Conservation (phyloP, 2,113 vertebrate species). For the Melozone crissalis region DNA sequence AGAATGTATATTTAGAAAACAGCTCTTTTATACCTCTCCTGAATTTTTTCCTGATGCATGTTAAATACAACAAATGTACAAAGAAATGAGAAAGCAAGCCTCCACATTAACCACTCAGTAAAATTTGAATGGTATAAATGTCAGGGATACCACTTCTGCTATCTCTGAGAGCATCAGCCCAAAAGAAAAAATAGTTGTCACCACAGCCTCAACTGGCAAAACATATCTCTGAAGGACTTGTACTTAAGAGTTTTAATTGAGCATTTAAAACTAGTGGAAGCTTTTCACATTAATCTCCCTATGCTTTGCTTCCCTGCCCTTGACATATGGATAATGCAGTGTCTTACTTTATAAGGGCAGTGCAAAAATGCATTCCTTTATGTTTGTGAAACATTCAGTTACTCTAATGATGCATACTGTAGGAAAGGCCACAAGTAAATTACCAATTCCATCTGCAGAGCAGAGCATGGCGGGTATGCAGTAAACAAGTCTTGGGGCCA, state of each 20-base stretch:
- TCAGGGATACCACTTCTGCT: background rate
- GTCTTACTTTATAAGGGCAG: background rate
- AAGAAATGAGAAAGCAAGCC: background rate
- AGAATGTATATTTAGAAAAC: background rate
- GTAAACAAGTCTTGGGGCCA: constrained; percentile 1
- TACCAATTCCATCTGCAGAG: background rate
- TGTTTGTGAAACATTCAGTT: constrained; percentile 33
- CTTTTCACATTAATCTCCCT: background rate
- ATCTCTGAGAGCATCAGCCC: background rate
- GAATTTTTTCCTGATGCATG: background rate
- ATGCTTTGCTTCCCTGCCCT: background rate
- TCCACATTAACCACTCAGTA: background rate
- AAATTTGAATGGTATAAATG: background rate
- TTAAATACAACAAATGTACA: background rate
- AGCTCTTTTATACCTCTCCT: background rate
- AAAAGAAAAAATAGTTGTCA: background rate
- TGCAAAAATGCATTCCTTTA: constrained; percentile 32
- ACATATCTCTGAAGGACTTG: background rate
- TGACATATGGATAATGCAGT: background rate
- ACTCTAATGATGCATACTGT: background rate
- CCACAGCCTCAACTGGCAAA: background rate
- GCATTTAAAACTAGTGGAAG: background rate
- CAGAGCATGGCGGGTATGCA: background rate
- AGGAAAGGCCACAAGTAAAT: constrained; percentile 6
- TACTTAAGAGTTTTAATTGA: background rate